Percentiles rank a stretch among this genome's conserved stretches.
These are phyloP conservation scores for Cercocebus atys DNA, from an alignment of 2,113 vertebrate genomes.

Conservation along the genomic window DNA sequence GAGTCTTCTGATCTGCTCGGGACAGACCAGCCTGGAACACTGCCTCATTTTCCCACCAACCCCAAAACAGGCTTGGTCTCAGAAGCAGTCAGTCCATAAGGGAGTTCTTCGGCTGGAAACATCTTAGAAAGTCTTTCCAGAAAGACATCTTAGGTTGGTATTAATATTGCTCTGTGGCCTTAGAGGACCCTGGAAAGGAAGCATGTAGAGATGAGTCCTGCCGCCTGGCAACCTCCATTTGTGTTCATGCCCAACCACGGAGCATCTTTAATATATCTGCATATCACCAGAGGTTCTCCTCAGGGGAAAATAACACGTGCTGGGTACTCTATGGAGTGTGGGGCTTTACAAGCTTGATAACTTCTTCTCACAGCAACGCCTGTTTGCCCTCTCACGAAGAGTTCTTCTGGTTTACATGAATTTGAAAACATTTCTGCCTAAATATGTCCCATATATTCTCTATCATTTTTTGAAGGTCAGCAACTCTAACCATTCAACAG, in stretches of 20 bases:
- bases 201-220: neutral
- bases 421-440: neutral
- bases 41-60: too few species aligned
- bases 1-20: neutral
- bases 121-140: neutral
- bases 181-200: neutral
- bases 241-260: rapidly evolving
- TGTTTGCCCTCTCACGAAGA: neutral
- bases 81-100: neutral
- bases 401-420: neutral
- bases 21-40: neutral
- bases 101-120: neutral
- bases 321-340: neutral
- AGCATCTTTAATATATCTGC: neutral
- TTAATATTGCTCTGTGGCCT: neutral
- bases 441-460: neutral
- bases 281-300: neutral
- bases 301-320: neutral
- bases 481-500: neutral
- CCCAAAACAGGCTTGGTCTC: neutral
- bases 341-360: neutral
- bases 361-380: neutral
- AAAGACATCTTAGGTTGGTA: neutral
- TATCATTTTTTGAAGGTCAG: neutral
- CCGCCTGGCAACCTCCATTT: neutral